Base-by-base conservation (phyloP, 2,113 vertebrate species). In the Eupsittula cactorum region DNA sequence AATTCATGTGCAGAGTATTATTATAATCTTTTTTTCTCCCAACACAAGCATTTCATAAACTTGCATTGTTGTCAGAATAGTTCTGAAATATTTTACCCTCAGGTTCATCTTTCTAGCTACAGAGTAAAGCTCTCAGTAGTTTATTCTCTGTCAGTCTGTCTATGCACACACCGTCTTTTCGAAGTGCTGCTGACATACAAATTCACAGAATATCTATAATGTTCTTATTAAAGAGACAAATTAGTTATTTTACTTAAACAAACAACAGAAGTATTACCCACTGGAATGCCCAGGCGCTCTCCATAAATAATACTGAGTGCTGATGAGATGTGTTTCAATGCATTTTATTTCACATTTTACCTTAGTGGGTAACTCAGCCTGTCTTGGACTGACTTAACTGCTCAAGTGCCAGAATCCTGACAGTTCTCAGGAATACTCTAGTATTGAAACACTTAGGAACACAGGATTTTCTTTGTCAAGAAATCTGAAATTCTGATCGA, bases 141-240 rank as follows among this genome's bases (percentile, higher is more conserved):
- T 97, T 96, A 96, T 93, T 90, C 88, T 92, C 71, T 85, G 81
- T 94, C 92, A 63, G 75, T 88, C 57, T 93, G 75, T 91, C 94
- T 96, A 69, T 33, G 62, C 79, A 85, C 53, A 75, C 29, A 88
- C 60, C 18, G 81, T 86, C 84, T 95, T 95, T 96, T 88, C 9
- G 0, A 96, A 95, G 84, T 78, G 73, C 73, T 97, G 86, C 94
- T 96, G 97, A 97, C 95, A 94, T 86, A 93, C 90, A 95, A 88
- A 95, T 96, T 97, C 94, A 85, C 92, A 92, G 84, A 71, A 86
- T 95, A 97, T 94, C 84, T 93, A 90, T 95, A 97, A 96, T 84
- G 88, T 93, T 96, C 92, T 97, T 97, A 97, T 97, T 97, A 96
- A 96, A 96, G 95, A 97, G 96, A 97, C 86, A 96, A 97, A 97